phyloP scores from a whole-genome alignment of 1,140 invertebrate genomes.

The Drosophila seguyi region DNA sequence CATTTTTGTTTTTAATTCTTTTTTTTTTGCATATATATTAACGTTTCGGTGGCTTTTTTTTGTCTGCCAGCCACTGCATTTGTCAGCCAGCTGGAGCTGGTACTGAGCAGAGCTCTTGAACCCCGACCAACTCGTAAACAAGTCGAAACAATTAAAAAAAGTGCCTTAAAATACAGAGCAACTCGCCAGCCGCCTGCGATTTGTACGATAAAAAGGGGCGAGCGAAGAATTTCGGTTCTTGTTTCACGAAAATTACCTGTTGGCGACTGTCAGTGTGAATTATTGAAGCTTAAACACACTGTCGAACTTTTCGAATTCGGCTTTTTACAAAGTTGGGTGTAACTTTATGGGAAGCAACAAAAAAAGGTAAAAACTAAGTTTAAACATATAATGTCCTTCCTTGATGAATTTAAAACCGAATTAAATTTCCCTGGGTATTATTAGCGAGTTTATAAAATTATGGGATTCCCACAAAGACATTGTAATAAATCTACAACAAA shows the following conservation, averaged over 20 bases:
- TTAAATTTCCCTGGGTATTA: neutral
- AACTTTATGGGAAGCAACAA: neutral
- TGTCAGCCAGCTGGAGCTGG: constrained; percentile 29
- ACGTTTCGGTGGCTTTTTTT: constrained; percentile 12
- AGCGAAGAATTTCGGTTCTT: constrained; percentile 31
- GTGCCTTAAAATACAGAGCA: constrained; percentile 47
- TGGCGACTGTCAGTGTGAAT: constrained; percentile 33
- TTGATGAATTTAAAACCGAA: neutral
- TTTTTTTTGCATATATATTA: constrained; percentile 4
- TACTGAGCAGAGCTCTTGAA: constrained; percentile 28
- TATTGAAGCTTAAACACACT: constrained; percentile 15
- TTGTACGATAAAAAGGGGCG: constrained; percentile 49
- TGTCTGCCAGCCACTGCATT: constrained; percentile 32
- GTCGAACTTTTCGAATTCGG: constrained; percentile 6
- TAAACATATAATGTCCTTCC: neutral
- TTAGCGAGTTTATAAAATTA: neutral
- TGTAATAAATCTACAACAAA: neutral
- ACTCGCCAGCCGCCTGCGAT: constrained; percentile 25
- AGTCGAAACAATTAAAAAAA: constrained; percentile 49
- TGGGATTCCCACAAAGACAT: neutral
- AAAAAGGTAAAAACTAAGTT: neutral
- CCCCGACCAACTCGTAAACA: constrained; percentile 35
- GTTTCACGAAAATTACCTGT: constrained; percentile 45
- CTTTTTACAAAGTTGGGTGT: neutral
- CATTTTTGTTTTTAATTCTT: neutral